Conservation (phyloP, 2,797 vertebrate species). For the Chaetodon trifasciatus region DNA sequence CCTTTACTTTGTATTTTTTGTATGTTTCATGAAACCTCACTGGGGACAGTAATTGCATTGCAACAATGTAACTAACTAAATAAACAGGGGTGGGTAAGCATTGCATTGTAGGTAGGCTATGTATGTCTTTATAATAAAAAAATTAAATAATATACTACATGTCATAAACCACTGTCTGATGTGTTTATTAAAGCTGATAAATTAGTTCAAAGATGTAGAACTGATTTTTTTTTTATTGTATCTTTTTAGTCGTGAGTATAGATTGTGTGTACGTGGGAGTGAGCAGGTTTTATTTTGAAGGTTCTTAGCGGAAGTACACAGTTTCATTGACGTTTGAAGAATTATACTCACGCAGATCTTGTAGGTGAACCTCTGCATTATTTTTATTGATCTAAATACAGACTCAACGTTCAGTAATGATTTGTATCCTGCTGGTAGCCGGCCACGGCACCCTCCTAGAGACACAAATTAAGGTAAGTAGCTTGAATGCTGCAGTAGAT, state of each 20-base stretch:
- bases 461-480: conserved; percentile 85
- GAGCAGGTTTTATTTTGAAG: conserved; percentile 66
- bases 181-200: conserved; percentile 53
- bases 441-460: conserved; percentile 87
- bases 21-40: conserved; percentile 62
- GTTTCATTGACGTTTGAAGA: neutral
- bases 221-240: neutral
- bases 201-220: conserved; percentile 24
- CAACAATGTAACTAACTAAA: conserved; percentile 77
- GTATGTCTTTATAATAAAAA: conserved; percentile 74
- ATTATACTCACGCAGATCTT: rapidly evolving
- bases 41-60: conserved; percentile 74
- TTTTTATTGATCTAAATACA: neutral
- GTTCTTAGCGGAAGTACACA: conserved; percentile 21
- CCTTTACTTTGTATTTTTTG: conserved; percentile 57
- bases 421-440: conserved; percentile 88
- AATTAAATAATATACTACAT: conserved; percentile 37
- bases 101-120: conserved; percentile 57
- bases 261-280: neutral
- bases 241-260: neutral
- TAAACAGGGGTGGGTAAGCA: conserved; percentile 33
- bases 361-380: rapidly evolving
- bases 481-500: neutral
- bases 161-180: conserved; percentile 38
- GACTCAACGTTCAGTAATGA: conserved; percentile 66